Conservation (phyloP, 2,888 invertebrate species). For the Hyalella azteca region DNA sequence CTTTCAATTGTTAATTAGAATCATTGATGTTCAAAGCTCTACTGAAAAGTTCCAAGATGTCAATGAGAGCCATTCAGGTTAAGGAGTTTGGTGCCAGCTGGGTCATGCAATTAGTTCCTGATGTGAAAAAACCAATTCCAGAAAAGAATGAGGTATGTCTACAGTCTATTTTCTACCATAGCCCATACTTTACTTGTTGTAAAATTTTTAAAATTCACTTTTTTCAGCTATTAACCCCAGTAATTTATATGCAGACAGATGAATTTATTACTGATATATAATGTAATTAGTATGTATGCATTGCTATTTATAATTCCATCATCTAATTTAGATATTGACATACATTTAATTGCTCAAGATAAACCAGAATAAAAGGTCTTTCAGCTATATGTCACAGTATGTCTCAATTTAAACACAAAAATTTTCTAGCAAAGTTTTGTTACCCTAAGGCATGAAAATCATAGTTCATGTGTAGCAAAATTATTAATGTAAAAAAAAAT, state of each 20-base stretch:
- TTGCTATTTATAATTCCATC: neutral
- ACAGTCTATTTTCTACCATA: no score
- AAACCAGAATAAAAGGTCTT: neutral
- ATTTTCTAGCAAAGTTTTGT: neutral
- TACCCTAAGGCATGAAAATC: neutral
- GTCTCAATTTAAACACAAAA: no score
- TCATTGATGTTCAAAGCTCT: no score
- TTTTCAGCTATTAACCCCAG: neutral
- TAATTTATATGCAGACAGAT: neutral
- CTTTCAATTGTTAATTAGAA: no score
- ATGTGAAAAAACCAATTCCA: slow-evolving; percentile 29
- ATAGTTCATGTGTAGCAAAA: neutral
- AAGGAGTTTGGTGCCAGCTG: slow-evolving; percentile 47
- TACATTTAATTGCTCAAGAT: neutral
- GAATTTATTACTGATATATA: no score
- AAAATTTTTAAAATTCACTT: neutral
- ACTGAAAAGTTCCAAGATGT: no score
- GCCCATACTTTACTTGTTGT: neutral
- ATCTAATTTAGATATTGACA: neutral
- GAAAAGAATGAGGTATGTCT: slow-evolving; percentile 43
- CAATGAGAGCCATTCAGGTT: slow-evolving; percentile 46
- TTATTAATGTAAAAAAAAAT: neutral
- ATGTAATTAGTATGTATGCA: neutral
- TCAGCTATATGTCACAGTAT: no score
- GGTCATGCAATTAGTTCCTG: slow-evolving; percentile 41